Evolutionary conservation across 2,888 invertebrate species (phyloP).

Genomic region (Timema podura): DNA sequence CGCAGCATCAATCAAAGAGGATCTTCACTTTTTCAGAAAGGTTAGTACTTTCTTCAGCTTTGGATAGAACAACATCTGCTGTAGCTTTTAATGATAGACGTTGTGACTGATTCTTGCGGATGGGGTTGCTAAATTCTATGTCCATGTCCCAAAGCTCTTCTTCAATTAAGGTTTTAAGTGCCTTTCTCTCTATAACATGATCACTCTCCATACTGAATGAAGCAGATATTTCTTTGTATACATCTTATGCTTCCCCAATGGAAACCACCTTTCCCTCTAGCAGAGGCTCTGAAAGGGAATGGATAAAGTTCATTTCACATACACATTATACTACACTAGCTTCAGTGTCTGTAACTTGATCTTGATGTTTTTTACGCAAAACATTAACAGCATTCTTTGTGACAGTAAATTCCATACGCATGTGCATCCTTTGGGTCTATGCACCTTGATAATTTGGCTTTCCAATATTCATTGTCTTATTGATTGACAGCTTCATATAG

Average conservation of each 20-base stretch:
- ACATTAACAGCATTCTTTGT: conserved; percentile 7
- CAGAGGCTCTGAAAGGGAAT: conserved; percentile 8
- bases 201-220: not conserved
- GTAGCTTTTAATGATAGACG: conserved; percentile 5
- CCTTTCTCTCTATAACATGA: not conserved
- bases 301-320: conserved; percentile 7
- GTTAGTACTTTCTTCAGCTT: not conserved
- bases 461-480: not conserved
- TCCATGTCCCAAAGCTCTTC: conserved; percentile 3
- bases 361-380: not conserved
- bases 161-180: conserved; percentile 6
- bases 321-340: not conserved
- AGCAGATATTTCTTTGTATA: conserved; percentile 8
- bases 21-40: not conserved
- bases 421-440: conserved; percentile 8
- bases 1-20: not conserved
- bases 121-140: conserved; percentile 1
- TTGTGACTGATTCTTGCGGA: not conserved
- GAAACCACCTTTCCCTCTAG: conserved; percentile 7
- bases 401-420: not conserved
- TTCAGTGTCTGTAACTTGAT: conserved; percentile 1
- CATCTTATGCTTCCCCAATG: conserved; percentile 11
- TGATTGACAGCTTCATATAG: not conserved
- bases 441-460: conserved; percentile 5
- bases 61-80: not conserved